A percentile compares a stretch with the other conserved stretches of the same genome.
These are phyloP conservation scores for Etheostoma spectabile DNA, from an alignment of 2,113 vertebrate species.

Conservation along the genomic window DNA sequence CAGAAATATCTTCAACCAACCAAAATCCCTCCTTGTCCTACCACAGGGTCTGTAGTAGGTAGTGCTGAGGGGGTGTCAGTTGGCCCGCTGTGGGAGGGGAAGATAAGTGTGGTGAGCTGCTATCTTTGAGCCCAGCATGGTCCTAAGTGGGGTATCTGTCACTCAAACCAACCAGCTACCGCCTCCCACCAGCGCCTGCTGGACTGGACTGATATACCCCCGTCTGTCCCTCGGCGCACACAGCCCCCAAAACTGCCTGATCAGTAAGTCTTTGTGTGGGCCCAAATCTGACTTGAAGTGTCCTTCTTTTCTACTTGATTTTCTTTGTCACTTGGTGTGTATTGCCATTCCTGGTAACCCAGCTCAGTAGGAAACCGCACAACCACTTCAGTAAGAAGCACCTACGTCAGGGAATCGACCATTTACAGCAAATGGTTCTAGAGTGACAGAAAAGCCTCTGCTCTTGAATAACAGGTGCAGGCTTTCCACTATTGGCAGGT, in stretches of 20 bases:
- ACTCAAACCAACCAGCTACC: constrained; percentile 39
- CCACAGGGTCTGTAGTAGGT: constrained; percentile 6
- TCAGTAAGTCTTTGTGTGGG: neutral
- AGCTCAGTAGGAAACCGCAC: neutral
- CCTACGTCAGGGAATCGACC: neutral
- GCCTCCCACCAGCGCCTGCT: constrained; percentile 18
- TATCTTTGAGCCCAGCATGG: constrained; percentile 77
- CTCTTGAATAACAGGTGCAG: neutral
- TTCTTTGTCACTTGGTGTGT: neutral
- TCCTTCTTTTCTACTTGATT: neutral
- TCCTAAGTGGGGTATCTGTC: constrained; percentile 61
- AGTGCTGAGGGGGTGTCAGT: constrained; percentile 2
- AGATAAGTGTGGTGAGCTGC: constrained; percentile 78
- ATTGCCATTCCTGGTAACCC: neutral
- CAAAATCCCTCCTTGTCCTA: neutral
- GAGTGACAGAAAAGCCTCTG: neutral
- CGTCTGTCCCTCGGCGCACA: neutral
- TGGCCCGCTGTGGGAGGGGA: constrained; percentile 59
- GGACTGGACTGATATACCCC: constrained; percentile 40
- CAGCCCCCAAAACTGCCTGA: neutral
- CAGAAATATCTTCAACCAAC: neutral
- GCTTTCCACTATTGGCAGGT: too few species aligned
- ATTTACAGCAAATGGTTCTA: neutral
- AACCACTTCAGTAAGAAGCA: neutral
- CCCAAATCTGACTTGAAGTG: neutral